Evolutionary conservation across 2,113 vertebrate species (phyloP), one percentile per base, ranked within the genome.

Genomic region (Bos indicus): DNA sequence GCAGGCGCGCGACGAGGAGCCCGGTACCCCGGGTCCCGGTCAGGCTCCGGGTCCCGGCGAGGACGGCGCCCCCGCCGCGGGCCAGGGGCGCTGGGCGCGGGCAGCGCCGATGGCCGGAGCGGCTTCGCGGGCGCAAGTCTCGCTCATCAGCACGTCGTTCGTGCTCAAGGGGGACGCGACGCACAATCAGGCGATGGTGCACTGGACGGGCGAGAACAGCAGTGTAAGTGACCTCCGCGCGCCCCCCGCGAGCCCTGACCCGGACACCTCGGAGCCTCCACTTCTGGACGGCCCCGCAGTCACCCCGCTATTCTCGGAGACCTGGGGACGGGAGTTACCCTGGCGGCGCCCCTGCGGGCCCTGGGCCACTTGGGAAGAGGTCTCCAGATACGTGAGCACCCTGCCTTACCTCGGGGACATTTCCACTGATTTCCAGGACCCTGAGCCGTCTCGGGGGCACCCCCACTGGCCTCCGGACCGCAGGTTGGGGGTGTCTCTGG

Each of bases 181-280:
- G 57, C 99, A 99, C 99, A 99, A 99, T 99, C 99, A 99, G 99
- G 99, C 99, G 98, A 99, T 99, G 99, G 99, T 99, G 98, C 99
- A 99, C 99, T 99, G 99, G 99, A 99, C 99, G 43, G 99, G 99
- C 86, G 99, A 99, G 98, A 99, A 99, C 99, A 99, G 99, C 99
- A 99, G 99, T 98, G 99, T 99, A 97, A 99, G 99, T 99, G 98
- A 81, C 97, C 97, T 13, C 59, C 91, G 82, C 54, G 93, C 33
- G n/a, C 40, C 59, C 84, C 84, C 7, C n/a, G 77, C 30, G 43
- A 5, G 5, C 52, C 51, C 86, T 33, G 30, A 23, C 54, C 46
- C 9, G 64, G 71, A 25, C 89, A 2, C 77, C 36, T 16, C 5
- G 43, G n/a, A n/a, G 48, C 3, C 81, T 77, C 77, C 33, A 9